phyloP scores from a whole-genome alignment of 1,140 invertebrate genomes.

The Drosophila littoralis region DNA sequence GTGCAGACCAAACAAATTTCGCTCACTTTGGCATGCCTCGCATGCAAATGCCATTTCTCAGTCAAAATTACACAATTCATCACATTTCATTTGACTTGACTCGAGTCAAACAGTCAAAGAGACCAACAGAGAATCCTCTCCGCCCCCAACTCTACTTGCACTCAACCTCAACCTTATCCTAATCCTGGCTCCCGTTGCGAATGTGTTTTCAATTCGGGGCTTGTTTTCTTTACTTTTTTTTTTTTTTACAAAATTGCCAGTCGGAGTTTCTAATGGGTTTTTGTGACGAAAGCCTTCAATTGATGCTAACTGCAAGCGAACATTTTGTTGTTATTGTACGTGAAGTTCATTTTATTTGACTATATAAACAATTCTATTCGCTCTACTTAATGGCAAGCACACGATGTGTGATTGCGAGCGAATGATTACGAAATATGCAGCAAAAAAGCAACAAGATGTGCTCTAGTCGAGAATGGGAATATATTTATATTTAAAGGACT shows the following conservation, averaged over 20 bases:
- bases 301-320: conserved; percentile 25
- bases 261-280: conserved; percentile 66
- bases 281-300: conserved; percentile 53
- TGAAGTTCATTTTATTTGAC: conserved; percentile 54
- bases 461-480: too few species aligned
- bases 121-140: conserved; percentile 18
- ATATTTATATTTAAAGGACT: too few species aligned
- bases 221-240: not conserved
- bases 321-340: conserved; percentile 38
- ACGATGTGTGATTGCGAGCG: not conserved
- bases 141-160: conserved; percentile 2
- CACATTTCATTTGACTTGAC: conserved; percentile 76
- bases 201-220: conserved; percentile 44
- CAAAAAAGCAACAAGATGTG: not conserved
- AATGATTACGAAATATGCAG: not conserved
- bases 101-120: conserved; percentile 57
- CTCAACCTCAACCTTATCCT: not conserved
- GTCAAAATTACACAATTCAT: conserved; percentile 82
- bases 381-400: not conserved
- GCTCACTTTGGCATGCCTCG: conserved; percentile 55
- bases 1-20: conserved; percentile 63
- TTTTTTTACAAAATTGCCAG: conserved; percentile 53
- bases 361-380: conserved; percentile 47
- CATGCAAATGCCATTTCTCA: conserved; percentile 77
- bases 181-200: conserved; percentile 6